phyloP scores from a whole-genome alignment of 2,113 vertebrate genomes.

The Corvus hawaiiensis region DNA sequence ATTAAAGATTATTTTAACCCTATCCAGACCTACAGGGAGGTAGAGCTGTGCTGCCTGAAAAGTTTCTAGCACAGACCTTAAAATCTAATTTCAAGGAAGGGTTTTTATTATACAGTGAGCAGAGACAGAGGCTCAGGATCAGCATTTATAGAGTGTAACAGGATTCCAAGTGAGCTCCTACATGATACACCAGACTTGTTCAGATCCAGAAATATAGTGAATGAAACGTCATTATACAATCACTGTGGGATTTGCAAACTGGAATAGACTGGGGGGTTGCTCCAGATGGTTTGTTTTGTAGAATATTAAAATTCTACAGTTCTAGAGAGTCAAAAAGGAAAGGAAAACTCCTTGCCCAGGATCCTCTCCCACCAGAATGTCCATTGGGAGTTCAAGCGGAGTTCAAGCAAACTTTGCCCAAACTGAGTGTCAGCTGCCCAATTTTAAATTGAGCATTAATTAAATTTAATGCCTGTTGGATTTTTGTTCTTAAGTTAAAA shows the following conservation, averaged over 20 bases:
- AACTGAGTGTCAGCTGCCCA: neutral
- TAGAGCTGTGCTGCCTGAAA: neutral
- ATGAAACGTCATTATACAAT: neutral
- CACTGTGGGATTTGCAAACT: neutral
- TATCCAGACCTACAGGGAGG: neutral
- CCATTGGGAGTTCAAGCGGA: neutral
- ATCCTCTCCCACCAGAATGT: neutral
- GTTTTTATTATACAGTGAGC: neutral
- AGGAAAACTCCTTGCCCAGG: neutral
- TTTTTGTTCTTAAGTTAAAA: neutral
- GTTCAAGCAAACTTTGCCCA: neutral
- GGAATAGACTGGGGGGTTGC: neutral
- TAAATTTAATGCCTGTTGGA: neutral
- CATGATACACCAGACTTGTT: neutral
- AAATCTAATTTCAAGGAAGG: neutral
- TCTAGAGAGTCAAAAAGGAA: neutral
- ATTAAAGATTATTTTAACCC: neutral
- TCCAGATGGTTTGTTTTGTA: neutral
- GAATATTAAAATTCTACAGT: neutral
- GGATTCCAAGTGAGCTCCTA: neutral
- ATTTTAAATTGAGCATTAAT: neutral
- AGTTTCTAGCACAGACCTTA: neutral
- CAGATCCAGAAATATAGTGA: neutral
- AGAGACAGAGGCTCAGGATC: neutral
- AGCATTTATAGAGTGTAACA: neutral